Conservation (phyloP, 2,797 vertebrate species). For the Ciconia nigra region DNA sequence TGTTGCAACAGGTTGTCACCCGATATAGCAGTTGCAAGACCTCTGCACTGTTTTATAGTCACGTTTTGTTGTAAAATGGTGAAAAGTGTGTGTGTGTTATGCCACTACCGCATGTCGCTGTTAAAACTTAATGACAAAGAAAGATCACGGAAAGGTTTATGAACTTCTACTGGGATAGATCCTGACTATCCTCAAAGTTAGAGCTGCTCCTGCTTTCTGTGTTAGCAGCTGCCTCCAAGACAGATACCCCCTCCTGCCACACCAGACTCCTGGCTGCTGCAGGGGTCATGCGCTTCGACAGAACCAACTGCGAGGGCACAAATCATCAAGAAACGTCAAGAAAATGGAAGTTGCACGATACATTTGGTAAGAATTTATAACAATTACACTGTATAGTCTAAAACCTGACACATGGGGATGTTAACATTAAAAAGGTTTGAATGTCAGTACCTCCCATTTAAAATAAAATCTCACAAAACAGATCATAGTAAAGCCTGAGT, state of each 20-base stretch:
- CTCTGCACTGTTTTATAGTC: neutral
- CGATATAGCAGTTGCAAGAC: fast-evolving
- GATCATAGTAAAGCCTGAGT: neutral
- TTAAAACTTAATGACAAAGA: neutral
- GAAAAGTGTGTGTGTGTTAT: neutral
- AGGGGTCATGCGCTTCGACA: fast-evolving
- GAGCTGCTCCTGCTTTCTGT: neutral
- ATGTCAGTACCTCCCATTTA: neutral
- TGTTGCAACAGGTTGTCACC: neutral
- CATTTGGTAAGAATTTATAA: neutral
- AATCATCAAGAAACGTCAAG: neutral
- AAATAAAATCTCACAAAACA: neutral
- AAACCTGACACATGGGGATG: neutral
- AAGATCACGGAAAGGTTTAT: neutral
- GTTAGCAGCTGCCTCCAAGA: neutral
- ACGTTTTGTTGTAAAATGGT: neutral
- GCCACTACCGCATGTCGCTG: too few relatives aligned
- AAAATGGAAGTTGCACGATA: neutral
- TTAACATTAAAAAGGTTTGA: neutral
- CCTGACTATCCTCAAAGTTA: neutral
- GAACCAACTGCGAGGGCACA: neutral
- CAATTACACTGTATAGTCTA: neutral
- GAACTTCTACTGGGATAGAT: neutral
- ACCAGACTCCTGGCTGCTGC: neutral
- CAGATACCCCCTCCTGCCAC: neutral